Conservation (phyloP, 2,113 vertebrate species). For the Cyphomyrus discorhynchus region DNA sequence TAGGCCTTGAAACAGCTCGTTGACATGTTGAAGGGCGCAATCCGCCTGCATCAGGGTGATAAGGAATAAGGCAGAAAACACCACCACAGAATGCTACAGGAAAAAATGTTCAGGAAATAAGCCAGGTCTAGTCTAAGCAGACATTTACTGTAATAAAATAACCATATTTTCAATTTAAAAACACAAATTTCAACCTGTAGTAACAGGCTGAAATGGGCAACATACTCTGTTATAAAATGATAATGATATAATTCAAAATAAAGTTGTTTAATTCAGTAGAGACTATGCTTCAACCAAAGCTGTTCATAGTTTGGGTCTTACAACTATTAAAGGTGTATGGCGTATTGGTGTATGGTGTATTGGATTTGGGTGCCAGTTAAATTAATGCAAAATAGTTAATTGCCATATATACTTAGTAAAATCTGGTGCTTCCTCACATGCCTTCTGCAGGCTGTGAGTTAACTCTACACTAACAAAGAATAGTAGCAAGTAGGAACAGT, state of each 20-base stretch:
- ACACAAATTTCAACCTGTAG: background rate
- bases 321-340: background rate
- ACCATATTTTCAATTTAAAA: background rate
- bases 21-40: background rate
- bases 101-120: background rate
- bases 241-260: background rate
- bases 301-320: background rate
- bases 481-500: background rate
- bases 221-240: background rate
- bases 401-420: background rate
- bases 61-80: background rate
- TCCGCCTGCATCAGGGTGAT: background rate
- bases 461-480: background rate
- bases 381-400: background rate
- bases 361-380: background rate
- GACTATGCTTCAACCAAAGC: background rate
- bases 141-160: background rate
- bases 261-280: background rate
- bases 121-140: background rate
- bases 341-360: background rate
- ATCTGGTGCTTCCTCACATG: background rate
- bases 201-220: background rate
- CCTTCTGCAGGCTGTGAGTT: background rate
- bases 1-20: background rate
- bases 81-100: background rate